Evolutionary conservation across 2,113 vertebrate species (phyloP).

Genomic region (Petaurus breviceps): DNA sequence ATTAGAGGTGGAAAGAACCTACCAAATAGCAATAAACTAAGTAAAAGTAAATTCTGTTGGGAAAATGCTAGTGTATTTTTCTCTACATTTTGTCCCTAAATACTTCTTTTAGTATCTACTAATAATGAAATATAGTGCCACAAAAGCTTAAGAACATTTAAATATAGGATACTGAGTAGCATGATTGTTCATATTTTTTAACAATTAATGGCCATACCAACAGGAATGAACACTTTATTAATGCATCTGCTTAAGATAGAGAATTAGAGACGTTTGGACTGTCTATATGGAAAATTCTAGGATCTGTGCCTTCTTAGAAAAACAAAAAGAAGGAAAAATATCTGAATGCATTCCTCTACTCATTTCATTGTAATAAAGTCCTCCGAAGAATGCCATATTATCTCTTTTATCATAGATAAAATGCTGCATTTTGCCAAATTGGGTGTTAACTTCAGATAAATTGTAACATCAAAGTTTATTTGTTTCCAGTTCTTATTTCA

Average conservation of each 20-base stretch:
- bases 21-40: too few relatives aligned
- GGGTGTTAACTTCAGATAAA: background rate
- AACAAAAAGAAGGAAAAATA: background rate
- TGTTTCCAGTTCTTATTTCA: background rate
- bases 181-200: accelerated
- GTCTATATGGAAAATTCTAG: background rate
- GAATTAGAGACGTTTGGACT: background rate
- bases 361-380: background rate
- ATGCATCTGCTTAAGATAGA: background rate
- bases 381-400: background rate
- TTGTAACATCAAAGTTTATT: background rate
- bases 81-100: too few relatives aligned
- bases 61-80: too few relatives aligned
- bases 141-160: background rate
- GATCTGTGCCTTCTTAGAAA: background rate
- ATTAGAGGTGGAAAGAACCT: too few relatives aligned
- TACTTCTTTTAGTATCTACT: background rate
- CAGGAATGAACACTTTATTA: background rate
- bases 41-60: too few relatives aligned
- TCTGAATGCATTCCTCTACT: background rate
- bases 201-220: background rate
- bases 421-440: background rate
- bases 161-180: background rate
- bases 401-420: too few relatives aligned
- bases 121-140: background rate